Conservation (phyloP, 2,113 vertebrate genomes). For the Arizona elegans region DNA sequence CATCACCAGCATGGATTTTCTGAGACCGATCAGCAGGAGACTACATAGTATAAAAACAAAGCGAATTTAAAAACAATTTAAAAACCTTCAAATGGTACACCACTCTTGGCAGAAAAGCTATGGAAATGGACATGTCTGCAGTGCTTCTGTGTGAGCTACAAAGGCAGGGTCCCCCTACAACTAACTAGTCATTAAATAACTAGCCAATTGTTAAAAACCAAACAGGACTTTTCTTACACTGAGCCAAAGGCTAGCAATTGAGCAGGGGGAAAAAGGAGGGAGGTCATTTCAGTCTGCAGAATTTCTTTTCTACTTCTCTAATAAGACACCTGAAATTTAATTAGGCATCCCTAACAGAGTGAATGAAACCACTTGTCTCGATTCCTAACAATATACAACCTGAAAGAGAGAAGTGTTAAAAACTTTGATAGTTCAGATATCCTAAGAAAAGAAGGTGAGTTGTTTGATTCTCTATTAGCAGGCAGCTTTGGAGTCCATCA, state of each 20-base stretch:
- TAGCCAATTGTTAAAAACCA: neutral
- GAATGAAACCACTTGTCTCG: neutral
- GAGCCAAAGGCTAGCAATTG: neutral
- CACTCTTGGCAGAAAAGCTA: neutral
- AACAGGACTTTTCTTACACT: neutral
- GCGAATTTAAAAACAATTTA: slow-evolving; percentile 22
- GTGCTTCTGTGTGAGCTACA: neutral
- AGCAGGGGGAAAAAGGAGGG: too few relatives aligned
- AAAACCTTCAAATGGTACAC: neutral
- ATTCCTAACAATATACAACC: neutral
- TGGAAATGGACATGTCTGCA: neutral
- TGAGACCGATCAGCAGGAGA: slow-evolving; percentile 91
- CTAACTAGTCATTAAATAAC: neutral
- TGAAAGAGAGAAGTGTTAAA: slow-evolving; percentile 2
- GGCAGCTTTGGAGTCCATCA: neutral
- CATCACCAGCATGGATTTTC: slow-evolving; percentile 95
- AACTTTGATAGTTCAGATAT: slow-evolving; percentile 5
- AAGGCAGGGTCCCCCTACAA: neutral
- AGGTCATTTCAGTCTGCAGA: neutral
- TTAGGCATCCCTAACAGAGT: neutral
- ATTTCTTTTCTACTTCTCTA: neutral
- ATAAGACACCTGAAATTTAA: slow-evolving; percentile 11
- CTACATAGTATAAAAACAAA: slow-evolving; percentile 63
- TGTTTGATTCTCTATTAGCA: slow-evolving; percentile 13
- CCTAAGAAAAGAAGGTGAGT: neutral